Percentiles rank a stretch among this genome's conserved stretches.
phyloP scores from a whole-genome alignment of 2,888 invertebrate species.

The Conchocele bisecta region DNA sequence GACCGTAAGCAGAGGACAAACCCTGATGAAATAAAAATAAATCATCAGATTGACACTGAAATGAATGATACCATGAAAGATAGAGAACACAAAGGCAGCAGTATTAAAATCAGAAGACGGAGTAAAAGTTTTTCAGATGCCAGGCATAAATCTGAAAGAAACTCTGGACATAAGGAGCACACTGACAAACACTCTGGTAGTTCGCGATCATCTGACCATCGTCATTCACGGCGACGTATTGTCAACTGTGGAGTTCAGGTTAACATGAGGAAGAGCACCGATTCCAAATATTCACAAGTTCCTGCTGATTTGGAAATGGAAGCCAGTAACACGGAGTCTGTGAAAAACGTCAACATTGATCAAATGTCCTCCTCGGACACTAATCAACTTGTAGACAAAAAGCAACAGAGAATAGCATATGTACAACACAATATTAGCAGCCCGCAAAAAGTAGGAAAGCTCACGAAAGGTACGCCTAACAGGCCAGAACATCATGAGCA shows the following conservation, averaged over 20 bases:
- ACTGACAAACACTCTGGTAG: not conserved
- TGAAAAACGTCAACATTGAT: no score
- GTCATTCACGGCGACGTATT: constrained; percentile 41
- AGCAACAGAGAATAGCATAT: constrained; percentile 54
- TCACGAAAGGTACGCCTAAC: constrained; percentile 40
- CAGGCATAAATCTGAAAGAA: no score
- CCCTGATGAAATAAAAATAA: no score
- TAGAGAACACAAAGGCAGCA: no score
- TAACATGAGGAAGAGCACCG: constrained; percentile 66
- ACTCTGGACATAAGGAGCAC: constrained; percentile 1
- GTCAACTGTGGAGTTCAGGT: constrained; percentile 76
- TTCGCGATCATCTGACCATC: no score
- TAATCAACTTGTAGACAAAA: constrained; percentile 47
- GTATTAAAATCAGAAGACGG: no score
- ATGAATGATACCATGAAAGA: no score
- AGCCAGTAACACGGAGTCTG: not conserved
- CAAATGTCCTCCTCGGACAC: constrained; percentile 1
- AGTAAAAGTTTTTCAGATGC: no score
- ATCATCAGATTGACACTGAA: no score
- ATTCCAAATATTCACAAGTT: constrained; percentile 68
- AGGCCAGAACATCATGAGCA: constrained; percentile 15
- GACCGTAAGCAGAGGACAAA: no score
- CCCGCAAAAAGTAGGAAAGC: constrained; percentile 33
- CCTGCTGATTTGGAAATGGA: constrained; percentile 36
- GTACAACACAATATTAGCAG: constrained; percentile 49